Evolutionary conservation across 2,797 vertebrate species (phyloP), one percentile per base, ranked within the genome.

Genomic region (Mareca penelope): DNA sequence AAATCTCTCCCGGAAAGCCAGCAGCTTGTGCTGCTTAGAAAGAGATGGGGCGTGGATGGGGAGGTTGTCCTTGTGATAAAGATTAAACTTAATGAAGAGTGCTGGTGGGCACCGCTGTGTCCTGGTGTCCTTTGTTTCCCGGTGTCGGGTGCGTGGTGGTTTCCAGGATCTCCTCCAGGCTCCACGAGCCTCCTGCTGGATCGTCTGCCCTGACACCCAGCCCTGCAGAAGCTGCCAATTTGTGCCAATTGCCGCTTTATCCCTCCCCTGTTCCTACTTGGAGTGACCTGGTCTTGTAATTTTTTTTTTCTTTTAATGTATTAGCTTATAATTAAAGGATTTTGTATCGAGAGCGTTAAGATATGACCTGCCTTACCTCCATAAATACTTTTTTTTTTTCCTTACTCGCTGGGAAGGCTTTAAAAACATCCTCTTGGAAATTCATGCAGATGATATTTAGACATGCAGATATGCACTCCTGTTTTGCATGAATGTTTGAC

Each of bases 401-500:
- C 5, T 44, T 73, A 14, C 70, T 94, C 81, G 70, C 94, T 65
- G 52, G 40, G 78, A 93, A 94, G 89, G 91, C 87, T 95, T 92
- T 91, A 87, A 59, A 84, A 93, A 79, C 70, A 50, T 64, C 80
- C 63, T 80, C 73, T 65, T 85, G 48, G 94, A 95, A 95, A 92
- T 95, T 86, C 92, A 88, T 59, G 89, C 94, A 83, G 95, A 97
- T 89, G 93, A 90, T 92, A 85, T 95, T 95, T 94, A 97, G 94
- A 95, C 93, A 92, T 92, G 96, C 96, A 96, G 96, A 95, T 96
- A 92, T 68, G 64, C 88, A 87, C 91, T 95, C 92, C 97, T 85
- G 86, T 92, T 98, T 95, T 96, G 96, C 93, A 85, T 94, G 97
- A 94, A 94, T 89, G 94, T 97, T 88, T 98, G 97, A 97, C 97